Percentiles rank a stretch among this genome's conserved stretches.
These are phyloP conservation scores for Condylura cristata DNA, from an alignment of 2,113 vertebrate genomes.

Conservation along the genomic window DNA sequence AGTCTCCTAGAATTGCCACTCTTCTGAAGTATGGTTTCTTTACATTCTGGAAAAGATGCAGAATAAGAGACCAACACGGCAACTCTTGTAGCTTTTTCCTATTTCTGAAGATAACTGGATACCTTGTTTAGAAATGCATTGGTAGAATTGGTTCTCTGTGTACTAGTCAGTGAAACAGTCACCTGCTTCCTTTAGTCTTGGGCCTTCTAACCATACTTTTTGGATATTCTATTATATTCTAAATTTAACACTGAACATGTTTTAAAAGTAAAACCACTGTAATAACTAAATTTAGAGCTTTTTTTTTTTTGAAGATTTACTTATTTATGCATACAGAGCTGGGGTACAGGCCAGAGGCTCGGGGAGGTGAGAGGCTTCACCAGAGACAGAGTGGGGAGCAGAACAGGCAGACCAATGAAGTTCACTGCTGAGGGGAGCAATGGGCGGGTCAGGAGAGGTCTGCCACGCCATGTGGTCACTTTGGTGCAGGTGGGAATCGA, in stretches of 20 bases:
- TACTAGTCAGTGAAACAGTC: background rate
- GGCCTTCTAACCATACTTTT: background rate
- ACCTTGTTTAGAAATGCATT: background rate
- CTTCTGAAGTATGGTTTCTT: slow-evolving; percentile 37
- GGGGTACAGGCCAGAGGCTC: too few relatives aligned
- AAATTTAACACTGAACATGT: background rate
- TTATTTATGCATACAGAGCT: too few relatives aligned
- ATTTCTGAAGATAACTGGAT: background rate
- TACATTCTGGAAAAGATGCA: background rate
- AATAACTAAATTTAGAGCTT: background rate
- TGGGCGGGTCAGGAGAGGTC: too few relatives aligned
- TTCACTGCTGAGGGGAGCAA: too few relatives aligned
- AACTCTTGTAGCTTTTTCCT: background rate
- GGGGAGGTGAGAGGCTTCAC: too few relatives aligned
- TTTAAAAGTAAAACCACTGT: background rate
- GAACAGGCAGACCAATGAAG: too few relatives aligned
- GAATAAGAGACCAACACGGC: background rate
- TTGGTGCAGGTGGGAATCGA: too few relatives aligned
- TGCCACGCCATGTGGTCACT: too few relatives aligned
- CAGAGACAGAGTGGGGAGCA: too few relatives aligned
- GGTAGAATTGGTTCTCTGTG: background rate
- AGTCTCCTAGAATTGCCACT: slow-evolving; percentile 49
- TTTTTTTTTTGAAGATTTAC: too few relatives aligned
- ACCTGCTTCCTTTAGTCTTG: background rate
- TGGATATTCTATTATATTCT: background rate